Percentiles rank a stretch among this genome's conserved stretches.
Evolutionary conservation across 2,888 invertebrate genomes (phyloP).

Genomic region (Eupithecia insigniata): DNA sequence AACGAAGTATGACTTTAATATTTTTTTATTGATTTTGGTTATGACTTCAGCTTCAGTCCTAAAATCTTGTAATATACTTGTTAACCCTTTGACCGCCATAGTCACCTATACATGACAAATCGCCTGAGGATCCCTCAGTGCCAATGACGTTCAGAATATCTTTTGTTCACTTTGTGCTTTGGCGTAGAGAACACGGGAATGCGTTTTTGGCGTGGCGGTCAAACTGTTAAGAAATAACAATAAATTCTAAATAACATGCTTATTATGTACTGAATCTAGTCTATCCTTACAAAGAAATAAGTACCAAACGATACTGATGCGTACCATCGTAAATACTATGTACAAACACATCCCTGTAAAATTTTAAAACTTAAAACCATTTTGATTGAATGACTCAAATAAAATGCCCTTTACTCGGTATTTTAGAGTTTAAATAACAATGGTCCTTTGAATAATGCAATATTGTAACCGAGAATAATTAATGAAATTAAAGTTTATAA

Average conservation of each 20-base stretch:
- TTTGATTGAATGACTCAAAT: constrained; percentile 17
- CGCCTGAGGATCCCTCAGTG: no score
- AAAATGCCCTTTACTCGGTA: neutral
- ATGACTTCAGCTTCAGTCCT: neutral
- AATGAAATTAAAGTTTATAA: neutral
- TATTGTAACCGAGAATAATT: neutral
- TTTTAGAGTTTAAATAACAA: neutral
- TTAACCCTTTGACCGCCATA: no score
- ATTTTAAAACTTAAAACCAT: neutral
- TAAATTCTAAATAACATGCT: neutral
- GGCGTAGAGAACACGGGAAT: no score
- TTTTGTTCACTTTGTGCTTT: no score
- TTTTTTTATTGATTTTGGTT: neutral
- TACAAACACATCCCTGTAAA: constrained; percentile 17
- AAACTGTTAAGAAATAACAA: neutral
- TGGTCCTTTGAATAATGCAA: constrained; percentile 1
- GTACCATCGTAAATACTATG: constrained; percentile 13
- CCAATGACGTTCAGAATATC: no score
- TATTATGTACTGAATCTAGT: neutral
- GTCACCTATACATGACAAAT: no score
- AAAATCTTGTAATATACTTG: neutral
- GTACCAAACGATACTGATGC: constrained; percentile 27
- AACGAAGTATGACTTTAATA: neutral
- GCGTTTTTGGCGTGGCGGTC: no score
- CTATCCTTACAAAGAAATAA: constrained; percentile 28